Percentiles rank a stretch among this genome's conserved stretches.
These are phyloP conservation scores for Drosophila putrida DNA, from an alignment of 2,888 invertebrate species.

Conservation along the genomic window DNA sequence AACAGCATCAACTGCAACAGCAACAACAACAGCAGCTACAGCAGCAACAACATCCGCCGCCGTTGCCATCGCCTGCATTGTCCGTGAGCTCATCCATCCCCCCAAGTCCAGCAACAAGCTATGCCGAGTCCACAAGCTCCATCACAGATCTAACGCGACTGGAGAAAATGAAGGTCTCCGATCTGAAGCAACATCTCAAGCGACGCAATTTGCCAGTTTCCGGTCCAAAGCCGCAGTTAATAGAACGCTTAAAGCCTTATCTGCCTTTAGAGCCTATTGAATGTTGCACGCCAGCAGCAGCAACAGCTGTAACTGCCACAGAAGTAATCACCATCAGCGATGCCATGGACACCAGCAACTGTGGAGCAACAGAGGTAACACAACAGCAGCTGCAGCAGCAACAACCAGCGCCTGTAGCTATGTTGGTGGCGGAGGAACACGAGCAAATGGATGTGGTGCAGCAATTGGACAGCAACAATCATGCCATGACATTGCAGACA, in stretches of 20 bases:
- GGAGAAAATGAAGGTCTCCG: slow-evolving; percentile 98
- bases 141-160: slow-evolving; percentile 88
- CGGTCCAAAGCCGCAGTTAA: slow-evolving; percentile 97
- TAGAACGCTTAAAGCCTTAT: slow-evolving; percentile 94
- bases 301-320: slow-evolving; percentile 43
- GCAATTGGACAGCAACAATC: slow-evolving; percentile 82
- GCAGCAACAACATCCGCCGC: slow-evolving; percentile 81
- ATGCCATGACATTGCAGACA: slow-evolving; percentile 79
- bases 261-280: slow-evolving; percentile 86
- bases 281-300: slow-evolving; percentile 58
- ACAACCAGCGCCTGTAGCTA: slow-evolving; percentile 62
- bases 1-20: slow-evolving; percentile 22
- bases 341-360: slow-evolving; percentile 82
- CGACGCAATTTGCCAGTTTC: slow-evolving; percentile 97
- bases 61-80: slow-evolving; percentile 86
- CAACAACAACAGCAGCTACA: slow-evolving; percentile 8
- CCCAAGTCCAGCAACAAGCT: slow-evolving; percentile 84
- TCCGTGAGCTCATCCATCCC: slow-evolving; percentile 86
- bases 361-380: slow-evolving; percentile 44
- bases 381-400: slow-evolving; percentile 30
- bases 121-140: slow-evolving; percentile 81
- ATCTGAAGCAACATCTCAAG: slow-evolving; percentile 97
- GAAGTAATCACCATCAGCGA: slow-evolving; percentile 74
- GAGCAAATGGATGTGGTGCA: slow-evolving; percentile 85
- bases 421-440: slow-evolving; percentile 80